Evolutionary conservation across 2,797 vertebrate species (phyloP).

Genomic region (Amniataba percoides): DNA sequence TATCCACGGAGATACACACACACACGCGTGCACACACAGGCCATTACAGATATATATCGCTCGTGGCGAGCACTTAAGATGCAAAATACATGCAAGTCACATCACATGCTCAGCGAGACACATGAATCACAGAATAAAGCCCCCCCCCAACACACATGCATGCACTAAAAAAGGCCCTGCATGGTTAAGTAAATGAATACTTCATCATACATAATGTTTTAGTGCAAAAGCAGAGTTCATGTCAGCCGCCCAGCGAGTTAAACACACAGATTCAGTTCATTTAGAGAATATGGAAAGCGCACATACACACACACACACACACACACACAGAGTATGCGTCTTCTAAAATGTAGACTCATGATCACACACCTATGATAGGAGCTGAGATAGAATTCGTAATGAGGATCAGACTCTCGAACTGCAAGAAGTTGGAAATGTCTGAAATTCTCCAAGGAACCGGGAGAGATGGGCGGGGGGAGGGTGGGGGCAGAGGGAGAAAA

Average conservation of each 20-base stretch:
- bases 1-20: not conserved
- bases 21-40: not conserved
- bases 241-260: conserved; percentile 7
- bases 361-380: conserved; percentile 23
- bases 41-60: conserved; percentile 2
- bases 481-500: conserved; percentile 24
- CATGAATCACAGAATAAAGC: conserved; percentile 23
- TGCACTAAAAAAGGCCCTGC: conserved; percentile 14
- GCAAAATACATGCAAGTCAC: conserved; percentile 66
- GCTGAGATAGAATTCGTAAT: conserved; percentile 39
- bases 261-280: conserved; percentile 3
- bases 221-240: conserved; percentile 4
- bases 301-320: conserved; percentile 1
- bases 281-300: not conserved
- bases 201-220: conserved; percentile 55
- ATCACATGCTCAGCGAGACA: conserved; percentile 55
- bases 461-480: no score
- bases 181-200: conserved; percentile 39
- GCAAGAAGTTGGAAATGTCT: conserved; percentile 24
- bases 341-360: not conserved
- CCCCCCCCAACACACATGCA: not conserved
- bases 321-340: not conserved
- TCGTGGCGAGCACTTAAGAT: conserved; percentile 38
- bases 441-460: conserved; percentile 32
- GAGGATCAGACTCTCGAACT: conserved; percentile 40